phyloP scores from a whole-genome alignment of 2,888 invertebrate species.

The Xanthostigma xanthostigma region DNA sequence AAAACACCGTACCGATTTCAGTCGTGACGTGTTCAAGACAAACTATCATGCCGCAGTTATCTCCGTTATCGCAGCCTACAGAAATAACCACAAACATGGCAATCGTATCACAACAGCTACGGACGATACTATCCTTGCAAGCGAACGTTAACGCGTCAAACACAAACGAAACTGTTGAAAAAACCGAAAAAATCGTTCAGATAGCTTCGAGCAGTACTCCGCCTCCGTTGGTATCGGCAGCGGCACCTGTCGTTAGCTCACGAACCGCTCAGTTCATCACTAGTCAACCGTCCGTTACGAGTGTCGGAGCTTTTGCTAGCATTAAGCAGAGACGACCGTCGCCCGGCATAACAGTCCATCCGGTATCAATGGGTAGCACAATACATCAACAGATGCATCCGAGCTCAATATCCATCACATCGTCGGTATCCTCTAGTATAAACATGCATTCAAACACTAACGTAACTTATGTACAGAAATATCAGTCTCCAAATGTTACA shows the following conservation, averaged over 20 bases:
- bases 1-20: constrained; percentile 19
- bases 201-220: constrained; percentile 21
- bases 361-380: constrained; percentile 8
- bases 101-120: constrained; percentile 51
- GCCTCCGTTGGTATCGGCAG: constrained; percentile 11
- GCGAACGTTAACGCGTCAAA: constrained; percentile 35
- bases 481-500: constrained; percentile 5
- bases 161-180: constrained; percentile 31
- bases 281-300: background rate
- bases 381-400: constrained; percentile 13
- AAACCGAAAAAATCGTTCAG: constrained; percentile 22
- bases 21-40: constrained; percentile 26
- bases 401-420: constrained; percentile 20
- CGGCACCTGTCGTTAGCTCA: background rate
- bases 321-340: constrained; percentile 11
- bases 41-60: constrained; percentile 47
- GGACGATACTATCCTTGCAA: constrained; percentile 48
- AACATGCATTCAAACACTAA: constrained; percentile 9
- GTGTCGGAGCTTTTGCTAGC: background rate
- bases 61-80: constrained; percentile 55
- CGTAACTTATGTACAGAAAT: constrained; percentile 10
- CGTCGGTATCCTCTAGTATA: constrained; percentile 12
- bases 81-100: constrained; percentile 57
- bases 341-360: constrained; percentile 12
- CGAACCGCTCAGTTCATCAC: too few species aligned